Percentiles rank a stretch among this genome's conserved stretches.
Conservation (phyloP, 2,888 invertebrate species). For the Aspidiotus destructor region DNA sequence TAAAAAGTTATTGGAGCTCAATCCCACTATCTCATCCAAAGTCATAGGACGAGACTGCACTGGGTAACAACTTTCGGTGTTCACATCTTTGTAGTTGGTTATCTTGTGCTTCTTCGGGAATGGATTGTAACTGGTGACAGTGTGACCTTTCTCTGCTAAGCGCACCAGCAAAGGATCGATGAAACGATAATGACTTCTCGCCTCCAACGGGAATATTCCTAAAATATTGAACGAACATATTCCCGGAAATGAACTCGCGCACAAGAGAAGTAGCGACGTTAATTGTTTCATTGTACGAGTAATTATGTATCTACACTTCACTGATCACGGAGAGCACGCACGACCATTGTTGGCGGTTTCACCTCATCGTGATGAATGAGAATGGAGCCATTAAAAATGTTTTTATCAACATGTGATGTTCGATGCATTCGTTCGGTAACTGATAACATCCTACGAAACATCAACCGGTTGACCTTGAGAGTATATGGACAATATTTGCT, state of each 20-base stretch:
- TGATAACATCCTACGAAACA: too few relatives aligned
- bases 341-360: too few relatives aligned
- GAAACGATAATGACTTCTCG: constrained; percentile 33
- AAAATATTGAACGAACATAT: constrained; percentile 21
- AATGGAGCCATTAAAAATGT: too few relatives aligned
- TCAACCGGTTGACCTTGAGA: too few relatives aligned
- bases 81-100: constrained; percentile 22
- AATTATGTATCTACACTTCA: too few relatives aligned
- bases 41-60: background rate
- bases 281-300: too few relatives aligned
- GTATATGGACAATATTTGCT: too few relatives aligned
- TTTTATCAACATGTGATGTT: too few relatives aligned
- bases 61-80: background rate
- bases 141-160: constrained; percentile 33
- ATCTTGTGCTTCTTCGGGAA: constrained; percentile 18
- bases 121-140: constrained; percentile 27
- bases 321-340: too few relatives aligned
- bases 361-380: too few relatives aligned
- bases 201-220: constrained; percentile 29
- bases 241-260: background rate
- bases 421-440: too few relatives aligned
- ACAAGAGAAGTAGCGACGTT: too few relatives aligned
- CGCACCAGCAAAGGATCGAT: constrained; percentile 21
- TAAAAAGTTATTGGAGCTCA: background rate
- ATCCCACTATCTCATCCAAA: background rate